Percentiles rank a stretch among this genome's conserved stretches.
These are phyloP conservation scores for Plecturocebus donacophilus DNA, from an alignment of 2,113 vertebrate genomes.

Conservation along the genomic window DNA sequence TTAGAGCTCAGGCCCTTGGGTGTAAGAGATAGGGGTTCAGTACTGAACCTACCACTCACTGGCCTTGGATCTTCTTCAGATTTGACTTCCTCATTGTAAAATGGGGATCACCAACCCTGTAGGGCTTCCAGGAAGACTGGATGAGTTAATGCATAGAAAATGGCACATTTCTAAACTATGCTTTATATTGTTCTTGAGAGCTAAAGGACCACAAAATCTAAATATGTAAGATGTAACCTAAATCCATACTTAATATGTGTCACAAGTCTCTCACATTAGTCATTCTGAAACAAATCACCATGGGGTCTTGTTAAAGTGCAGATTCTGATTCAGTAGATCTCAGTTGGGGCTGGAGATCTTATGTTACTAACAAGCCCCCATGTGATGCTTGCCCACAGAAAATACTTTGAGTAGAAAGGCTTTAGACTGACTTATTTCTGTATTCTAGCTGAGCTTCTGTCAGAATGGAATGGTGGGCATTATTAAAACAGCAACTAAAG, in stretches of 20 bases:
- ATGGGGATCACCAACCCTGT: neutral
- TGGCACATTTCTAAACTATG: neutral
- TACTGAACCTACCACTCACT: neutral
- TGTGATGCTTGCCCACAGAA: neutral
- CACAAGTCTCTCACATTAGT: neutral
- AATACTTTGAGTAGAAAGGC: too few species aligned
- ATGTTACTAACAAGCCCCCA: neutral
- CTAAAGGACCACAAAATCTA: neutral
- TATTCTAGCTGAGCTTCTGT: neutral
- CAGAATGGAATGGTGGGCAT: neutral
- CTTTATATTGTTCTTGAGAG: neutral
- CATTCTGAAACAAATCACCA: neutral
- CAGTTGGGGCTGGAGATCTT: neutral
- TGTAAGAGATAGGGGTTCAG: neutral
- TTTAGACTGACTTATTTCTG: neutral
- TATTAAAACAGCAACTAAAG: too few species aligned
- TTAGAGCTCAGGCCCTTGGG: neutral
- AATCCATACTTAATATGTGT: neutral
- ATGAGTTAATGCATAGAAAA: neutral
- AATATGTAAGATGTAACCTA: neutral
- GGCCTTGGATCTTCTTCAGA: neutral
- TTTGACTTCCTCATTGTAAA: neutral
- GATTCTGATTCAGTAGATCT: neutral
- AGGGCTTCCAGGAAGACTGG: neutral
- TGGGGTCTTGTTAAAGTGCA: neutral